Evolutionary conservation across 2,113 vertebrate species (phyloP), one percentile per base, ranked within the genome.

Genomic region (Sceloporus undulatus): DNA sequence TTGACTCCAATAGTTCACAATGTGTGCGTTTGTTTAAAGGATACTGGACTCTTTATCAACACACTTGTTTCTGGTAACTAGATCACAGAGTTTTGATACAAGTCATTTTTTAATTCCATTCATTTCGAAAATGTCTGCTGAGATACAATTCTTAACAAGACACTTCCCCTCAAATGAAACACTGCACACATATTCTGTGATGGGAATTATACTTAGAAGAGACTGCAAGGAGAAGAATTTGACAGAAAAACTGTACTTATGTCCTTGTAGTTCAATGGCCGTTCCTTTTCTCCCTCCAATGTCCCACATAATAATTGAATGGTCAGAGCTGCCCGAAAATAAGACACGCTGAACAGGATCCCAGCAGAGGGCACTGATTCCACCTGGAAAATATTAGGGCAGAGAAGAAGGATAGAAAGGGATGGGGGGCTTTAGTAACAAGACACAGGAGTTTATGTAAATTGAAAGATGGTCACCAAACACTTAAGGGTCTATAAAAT

Each of bases 231-330:
- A 19, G 62, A 88, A 84, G 21, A 48, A 29, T 21, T 56, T 27
- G 40, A 76, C n/a, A 9, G 18, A 40, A 10, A 9, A 27, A 59
- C 59, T 97, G 68, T 97, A 99, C 99, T 98, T 99, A 97, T 99
- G 99, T 93, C 99, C 99, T 96, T 99, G 99, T 88, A 99, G 97
- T 90, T 99, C 99, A 3, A 99, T 99, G 80, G 99, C 99, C 0
- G 98, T 99, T 95, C 99, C 99, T 97, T 99, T 99, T 82, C 98
- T 98, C 59, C 99, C 99, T 38, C 99, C 99, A 38, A 99, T 99
- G 97, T 99, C 98, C 99, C 99, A 99, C 98, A 99, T 99, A 95
- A 99, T 99, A 94, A 99, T 98, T 74, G 98, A 99, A 96, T 99
- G 98, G 92, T 99, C 99, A 0, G 98, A 99, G 95, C 98, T 99